A percentile compares a stretch with the other conserved stretches of the same genome.
Conservation (phyloP, 2,113 vertebrate genomes). For the Pogona vitticeps region DNA sequence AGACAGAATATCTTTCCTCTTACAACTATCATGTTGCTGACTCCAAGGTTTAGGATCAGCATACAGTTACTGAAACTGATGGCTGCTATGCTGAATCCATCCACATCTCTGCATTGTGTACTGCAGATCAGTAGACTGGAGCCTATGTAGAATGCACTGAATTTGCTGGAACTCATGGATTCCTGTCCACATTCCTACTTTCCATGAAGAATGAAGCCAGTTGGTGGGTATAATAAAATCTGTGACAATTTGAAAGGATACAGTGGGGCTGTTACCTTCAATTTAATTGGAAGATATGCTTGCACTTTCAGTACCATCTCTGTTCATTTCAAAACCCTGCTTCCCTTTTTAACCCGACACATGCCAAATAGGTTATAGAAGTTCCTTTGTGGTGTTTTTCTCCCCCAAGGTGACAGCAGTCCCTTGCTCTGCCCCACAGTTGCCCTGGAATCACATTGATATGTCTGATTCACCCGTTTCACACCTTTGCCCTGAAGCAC, state of each 20-base stretch:
- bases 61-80: neutral
- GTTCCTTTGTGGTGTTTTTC: too few species aligned
- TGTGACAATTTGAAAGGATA: neutral
- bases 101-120: neutral
- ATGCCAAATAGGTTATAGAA: too few species aligned
- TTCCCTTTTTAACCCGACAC: too few species aligned
- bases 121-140: neutral
- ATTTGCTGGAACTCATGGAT: neutral
- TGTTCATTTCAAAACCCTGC: neutral
- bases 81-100: neutral
- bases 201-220: neutral
- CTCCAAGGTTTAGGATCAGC: neutral
- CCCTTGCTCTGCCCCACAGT: too few species aligned
- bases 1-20: neutral
- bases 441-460: too few species aligned
- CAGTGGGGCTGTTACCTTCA: neutral
- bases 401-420: too few species aligned
- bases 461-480: too few species aligned
- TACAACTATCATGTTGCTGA: too few species aligned
- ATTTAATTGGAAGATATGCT: neutral
- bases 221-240: neutral
- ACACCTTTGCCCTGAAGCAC: too few species aligned
- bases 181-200: neutral
- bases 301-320: neutral
- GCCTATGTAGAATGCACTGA: neutral